phyloP scores from a whole-genome alignment of 2,797 vertebrate species.

The Molossus molossus region DNA sequence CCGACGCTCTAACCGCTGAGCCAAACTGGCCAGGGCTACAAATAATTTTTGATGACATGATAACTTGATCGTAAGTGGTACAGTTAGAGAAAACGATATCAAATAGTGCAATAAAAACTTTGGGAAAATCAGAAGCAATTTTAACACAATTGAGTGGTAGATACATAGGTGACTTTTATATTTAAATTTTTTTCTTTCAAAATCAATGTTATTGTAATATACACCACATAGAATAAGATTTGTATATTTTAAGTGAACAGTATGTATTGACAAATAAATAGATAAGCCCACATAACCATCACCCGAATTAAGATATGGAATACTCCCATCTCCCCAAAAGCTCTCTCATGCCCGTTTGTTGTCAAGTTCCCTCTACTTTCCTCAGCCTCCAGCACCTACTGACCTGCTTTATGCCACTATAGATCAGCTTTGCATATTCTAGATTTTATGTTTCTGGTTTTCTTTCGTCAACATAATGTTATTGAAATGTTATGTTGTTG shows the following conservation, averaged over 20 bases:
- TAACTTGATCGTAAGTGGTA: constrained; percentile 2
- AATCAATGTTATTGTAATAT: neutral
- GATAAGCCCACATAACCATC: neutral
- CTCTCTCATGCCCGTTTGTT: neutral
- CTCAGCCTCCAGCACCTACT: neutral
- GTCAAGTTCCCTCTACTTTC: neutral
- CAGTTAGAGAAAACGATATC: constrained; percentile 7
- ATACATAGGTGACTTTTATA: neutral
- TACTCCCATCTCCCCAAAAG: neutral
- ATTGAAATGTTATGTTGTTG: neutral
- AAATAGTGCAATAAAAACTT: neutral
- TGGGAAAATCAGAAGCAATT: constrained; percentile 38
- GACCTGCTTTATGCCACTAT: neutral
- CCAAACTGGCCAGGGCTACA: no score
- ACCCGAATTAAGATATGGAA: neutral
- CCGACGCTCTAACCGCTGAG: no score
- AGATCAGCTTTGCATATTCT: neutral
- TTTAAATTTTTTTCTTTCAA: neutral
- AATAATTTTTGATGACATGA: neutral
- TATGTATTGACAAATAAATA: neutral
- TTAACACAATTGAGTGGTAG: neutral
- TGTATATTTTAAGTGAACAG: neutral
- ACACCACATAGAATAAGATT: neutral
- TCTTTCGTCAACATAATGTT: neutral
- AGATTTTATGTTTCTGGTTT: neutral